These are phyloP conservation scores for Eupeodes luniger DNA, from an alignment of 2,888 invertebrate genomes.

Conservation along the genomic window DNA sequence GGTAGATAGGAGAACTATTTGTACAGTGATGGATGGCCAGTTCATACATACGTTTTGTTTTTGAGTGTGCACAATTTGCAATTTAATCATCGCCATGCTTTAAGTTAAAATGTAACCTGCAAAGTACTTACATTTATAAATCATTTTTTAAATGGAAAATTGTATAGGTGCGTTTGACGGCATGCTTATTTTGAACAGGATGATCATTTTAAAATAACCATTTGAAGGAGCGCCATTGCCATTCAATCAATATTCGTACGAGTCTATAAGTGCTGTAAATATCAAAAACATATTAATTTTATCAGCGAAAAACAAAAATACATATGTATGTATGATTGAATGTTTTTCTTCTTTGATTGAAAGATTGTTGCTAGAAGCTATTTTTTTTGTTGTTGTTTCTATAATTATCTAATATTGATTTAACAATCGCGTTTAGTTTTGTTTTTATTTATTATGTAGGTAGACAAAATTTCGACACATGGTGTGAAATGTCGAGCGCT, in stretches of 20 bases:
- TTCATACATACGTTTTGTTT: conserved; percentile 32
- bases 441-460: neutral
- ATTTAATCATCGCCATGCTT: conserved; percentile 54
- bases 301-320: conserved; percentile 37
- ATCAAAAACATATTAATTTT: neutral
- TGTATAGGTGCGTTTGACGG: neutral
- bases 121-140: conserved; percentile 59
- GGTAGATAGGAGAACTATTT: conserved; percentile 55
- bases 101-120: conserved; percentile 37
- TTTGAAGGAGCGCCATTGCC: conserved; percentile 8
- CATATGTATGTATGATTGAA: neutral
- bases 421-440: conserved; percentile 6
- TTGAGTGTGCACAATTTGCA: conserved; percentile 45
- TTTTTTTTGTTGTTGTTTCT: conserved; percentile 14
- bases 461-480: conserved; percentile 27
- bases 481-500: conserved; percentile 58
- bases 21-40: conserved; percentile 60
- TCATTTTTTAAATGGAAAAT: conserved; percentile 43
- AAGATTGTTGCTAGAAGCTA: conserved; percentile 25
- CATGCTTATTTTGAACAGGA: neutral
- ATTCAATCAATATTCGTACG: too few species aligned
- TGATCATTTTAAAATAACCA: conserved; percentile 37
- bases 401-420: conserved; percentile 29
- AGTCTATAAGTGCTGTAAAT: neutral
- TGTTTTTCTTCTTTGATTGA: neutral